Evolutionary conservation across 2,113 vertebrate genomes (phyloP), one percentile per base, ranked within the genome.

Genomic region (Lagopus leucura): DNA sequence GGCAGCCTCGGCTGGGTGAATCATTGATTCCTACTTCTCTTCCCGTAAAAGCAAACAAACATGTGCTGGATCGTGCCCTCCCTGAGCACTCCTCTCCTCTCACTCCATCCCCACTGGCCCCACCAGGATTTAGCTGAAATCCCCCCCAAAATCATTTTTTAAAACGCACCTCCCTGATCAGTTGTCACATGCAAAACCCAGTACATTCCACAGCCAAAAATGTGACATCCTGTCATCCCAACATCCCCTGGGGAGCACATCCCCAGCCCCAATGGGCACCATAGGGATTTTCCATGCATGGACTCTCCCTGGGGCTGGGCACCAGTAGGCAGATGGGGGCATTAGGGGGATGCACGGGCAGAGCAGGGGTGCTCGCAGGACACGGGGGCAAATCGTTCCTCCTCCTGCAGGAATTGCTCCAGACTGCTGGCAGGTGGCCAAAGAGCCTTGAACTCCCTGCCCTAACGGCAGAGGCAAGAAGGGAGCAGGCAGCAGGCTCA

Each of bases 41-140:
- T 95, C 85, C 90, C 21, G 5, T 66, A 92, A 94, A 43, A 72
- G 50, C 74, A 10, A 63, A 38, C 10, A 10, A 13, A 55, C 42
- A 9, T 2, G 0, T 2, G 61, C 43, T 6, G 52, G 10, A 11
- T 47, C 3, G 2, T 13, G 5, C 13, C 58, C 5, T 6, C 43
- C 13, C 66, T 2, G 19, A 30, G 3, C 5, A 3, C 8, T 4
- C 30, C 17, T 36, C 32, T 11, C 13, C 55, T 48, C 73, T 67
- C 1, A 6, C 52, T 54, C 8, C 16, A 25, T 38, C 40, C 42
- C 16, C 0, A 0, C 20, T 0, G 1, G 5, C 15, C 65, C 21
- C 3, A 1, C 11, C 19, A 0, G 34, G 21, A 28, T 24, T 61
- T 38, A 36, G 54, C 38, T 64, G 61, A 64, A 28, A 38, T 17